Evolutionary conservation across 2,797 vertebrate genomes (phyloP), one percentile per base, ranked within the genome.

Genomic region (Acomys russatus): DNA sequence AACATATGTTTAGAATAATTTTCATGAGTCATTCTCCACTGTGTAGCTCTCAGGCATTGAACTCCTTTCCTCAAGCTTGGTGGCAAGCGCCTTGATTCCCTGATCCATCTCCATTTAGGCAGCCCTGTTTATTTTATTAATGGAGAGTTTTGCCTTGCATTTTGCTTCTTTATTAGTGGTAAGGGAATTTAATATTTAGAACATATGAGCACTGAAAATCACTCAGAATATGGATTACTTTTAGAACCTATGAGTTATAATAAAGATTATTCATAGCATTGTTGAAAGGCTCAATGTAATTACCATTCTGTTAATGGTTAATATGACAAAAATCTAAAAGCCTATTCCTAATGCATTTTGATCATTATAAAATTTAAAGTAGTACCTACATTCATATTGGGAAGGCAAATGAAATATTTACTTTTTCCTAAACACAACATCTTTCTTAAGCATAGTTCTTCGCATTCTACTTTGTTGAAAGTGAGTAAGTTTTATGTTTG

Each of bases 401-500:
- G 23, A 88, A 28, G 68, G 18, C 3, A 11, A 44, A 51, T 12
- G 54, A 79, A 92, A 35, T 12, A 86, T 71, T 83, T 89, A 88
- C 77, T 86, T 91, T 73, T 11, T 4, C 70, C n/a, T 64, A 86
- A 86, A 94, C 4, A 63, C n/a, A 94, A 61, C 22, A 83, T 89
- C 77, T 76, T 44, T 20, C 44, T 83, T 74, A 80, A 71, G 18
- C 68, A 35, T 70, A 91, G 11, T 74, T 38, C 22, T 23, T 22
- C 9, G 22, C 17, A 82, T 88, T 94, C 70, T 35, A 64, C 66
- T 83, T 95, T 49, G 51, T 95, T 85, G 44, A 92, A 92, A 94
- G 79, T 56, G 8, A 84, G 18, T 56, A 71, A 79, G 22, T 18
- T 3, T 61, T n/a, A n/a, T 56, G 12, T 56, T 56, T 3, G 12